Evolutionary conservation across 37 sponge, comb jelly and placozoan species (phyloP), one percentile per base, ranked within the genome.

Genomic region (Aplysina aerophoba): DNA sequence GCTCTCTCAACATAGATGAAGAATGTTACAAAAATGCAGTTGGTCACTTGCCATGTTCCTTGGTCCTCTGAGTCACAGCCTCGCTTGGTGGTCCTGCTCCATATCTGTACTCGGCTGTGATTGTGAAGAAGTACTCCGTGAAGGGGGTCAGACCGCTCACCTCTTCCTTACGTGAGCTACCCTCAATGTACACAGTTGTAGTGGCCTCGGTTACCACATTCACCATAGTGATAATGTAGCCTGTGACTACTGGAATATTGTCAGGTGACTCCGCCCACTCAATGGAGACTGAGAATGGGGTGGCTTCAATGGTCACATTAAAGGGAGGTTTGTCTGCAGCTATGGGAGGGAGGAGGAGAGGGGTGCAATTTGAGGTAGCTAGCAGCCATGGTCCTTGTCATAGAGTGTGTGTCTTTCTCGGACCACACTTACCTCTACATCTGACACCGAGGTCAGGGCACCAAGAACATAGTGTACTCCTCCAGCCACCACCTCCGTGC

Each of bases 171-270:
- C 54, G 25, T 16, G 34, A 30, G 40, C 61, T 67, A n/a, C 15
- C 40, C 1, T 62, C 21, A 21, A 59, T 60, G 20, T 12, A 4
- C 58, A 24, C 41, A 53, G 13, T 81, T 11, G 66, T 41, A 4
- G 71, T 34, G 50, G 20, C 16, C 73, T 40, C 38, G 24, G n/a
- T 57, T 73, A 73, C 39, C 28, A 33, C 2, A 35, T 37, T 35
- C 24, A 14, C 35, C 24, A 88, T 66, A 44, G 50, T 44, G 50
- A 44, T 44, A 44, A 11, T 44, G 63, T 83, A 89, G 6, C 87
- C 86, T 4, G 17, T 22, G 62, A 93, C 82, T n/a, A 83, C 81
- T 36, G 88, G 87, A 84, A 89, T 89, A 72, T 87, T 89, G 57
- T 87, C 75, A 80, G 87, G 83, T 35, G 89, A 85, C 65, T 89